Evolutionary conservation across 2,113 vertebrate species (phyloP).

Genomic region (Myotis yumanensis): DNA sequence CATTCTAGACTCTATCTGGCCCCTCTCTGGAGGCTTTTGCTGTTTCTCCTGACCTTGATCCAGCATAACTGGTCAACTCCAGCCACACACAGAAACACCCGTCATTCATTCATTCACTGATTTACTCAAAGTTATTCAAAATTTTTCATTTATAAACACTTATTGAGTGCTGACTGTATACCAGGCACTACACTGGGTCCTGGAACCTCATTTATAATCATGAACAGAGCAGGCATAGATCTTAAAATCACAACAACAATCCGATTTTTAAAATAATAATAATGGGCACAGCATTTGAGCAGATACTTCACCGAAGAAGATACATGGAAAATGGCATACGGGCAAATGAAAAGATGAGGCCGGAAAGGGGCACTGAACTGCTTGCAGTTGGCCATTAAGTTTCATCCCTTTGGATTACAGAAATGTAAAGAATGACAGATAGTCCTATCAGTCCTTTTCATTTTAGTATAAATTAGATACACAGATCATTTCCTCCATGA

Average conservation of each 20-base stretch:
- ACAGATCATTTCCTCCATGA: not conserved
- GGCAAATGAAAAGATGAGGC: not conserved
- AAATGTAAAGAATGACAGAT: not conserved
- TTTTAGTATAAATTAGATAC: constrained; percentile 48
- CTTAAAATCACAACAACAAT: not conserved
- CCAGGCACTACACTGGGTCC: not conserved
- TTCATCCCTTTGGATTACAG: not conserved
- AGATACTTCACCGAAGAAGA: not conserved
- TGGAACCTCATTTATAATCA: not conserved
- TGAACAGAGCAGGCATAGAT: not conserved
- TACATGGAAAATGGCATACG: not conserved
- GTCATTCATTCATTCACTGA: not conserved
- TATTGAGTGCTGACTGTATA: not conserved
- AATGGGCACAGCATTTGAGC: not conserved
- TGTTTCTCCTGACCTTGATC: not conserved
- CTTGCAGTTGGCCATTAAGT: not conserved
- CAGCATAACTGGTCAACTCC: not conserved
- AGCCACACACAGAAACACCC: not conserved
- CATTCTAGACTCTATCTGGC: not conserved
- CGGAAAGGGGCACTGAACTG: not conserved
- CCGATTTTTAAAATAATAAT: not conserved
- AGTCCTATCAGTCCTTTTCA: constrained; percentile 34
- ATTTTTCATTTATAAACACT: not conserved
- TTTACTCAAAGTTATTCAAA: not conserved
- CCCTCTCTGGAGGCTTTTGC: not conserved